Evolutionary conservation across 2,888 invertebrate genomes (phyloP), one percentile per base, ranked within the genome.

Genomic region (Ochlodes sylvanus): DNA sequence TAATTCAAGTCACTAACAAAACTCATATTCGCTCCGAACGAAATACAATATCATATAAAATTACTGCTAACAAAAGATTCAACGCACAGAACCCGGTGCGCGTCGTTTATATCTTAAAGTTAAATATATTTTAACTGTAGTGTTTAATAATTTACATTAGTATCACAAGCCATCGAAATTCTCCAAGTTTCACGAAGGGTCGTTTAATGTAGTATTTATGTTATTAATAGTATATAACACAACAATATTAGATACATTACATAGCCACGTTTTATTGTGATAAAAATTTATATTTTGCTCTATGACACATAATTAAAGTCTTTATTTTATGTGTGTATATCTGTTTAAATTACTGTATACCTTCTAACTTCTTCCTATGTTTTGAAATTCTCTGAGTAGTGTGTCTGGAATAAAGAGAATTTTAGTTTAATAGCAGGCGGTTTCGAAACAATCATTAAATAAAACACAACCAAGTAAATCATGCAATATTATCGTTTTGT

Each of bases 31-130:
- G 52, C 65, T 52, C 12, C 7, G 1, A 41, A 38, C 41, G 57
- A 58, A 65, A 58, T 50, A 50, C 57, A 65, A 65, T 65, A 65
- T 58, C 58, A 65, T 50, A 57, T 47, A 50, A 47, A 65, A 65
- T 65, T 65, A 65, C 50, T 27, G 52, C 65, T 65, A 65, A 65
- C 50, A 52, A 47, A 65, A 57, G 38, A 14, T 38, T 19, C 52
- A 52, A 52, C 65, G 58, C 65, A 52, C 65, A 58, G 27, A 21
- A 50, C 41, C 12, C 65, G 65, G 65, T 65, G 65, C 65, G 65
- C 58, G 65, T 42, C 57, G 57, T 50, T 41, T 21, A 27, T 38
- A 57, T 38, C 19, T 42, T 58, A 34, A 58, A 58, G n/a, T 54
- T 54, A 50, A 41, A 27, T 47, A 56, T 7, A 17, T 52, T 65